Conservation (phyloP, 2,797 vertebrate genomes). For the Phaenicophaeus curvirostris region DNA sequence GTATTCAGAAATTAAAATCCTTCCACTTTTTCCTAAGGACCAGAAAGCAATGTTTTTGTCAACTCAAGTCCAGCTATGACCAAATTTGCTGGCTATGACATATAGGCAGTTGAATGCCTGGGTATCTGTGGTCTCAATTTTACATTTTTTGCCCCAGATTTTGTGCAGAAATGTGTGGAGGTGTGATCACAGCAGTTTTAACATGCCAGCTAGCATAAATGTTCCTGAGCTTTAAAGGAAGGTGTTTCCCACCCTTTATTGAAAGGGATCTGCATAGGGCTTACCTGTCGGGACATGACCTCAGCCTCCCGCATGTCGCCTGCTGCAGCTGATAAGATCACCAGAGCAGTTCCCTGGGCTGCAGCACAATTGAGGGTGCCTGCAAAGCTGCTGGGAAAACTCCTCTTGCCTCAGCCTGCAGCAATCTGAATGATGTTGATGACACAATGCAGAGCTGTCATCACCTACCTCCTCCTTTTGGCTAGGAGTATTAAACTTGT, state of each 20-base stretch:
- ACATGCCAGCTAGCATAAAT: neutral
- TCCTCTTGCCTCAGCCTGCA: neutral
- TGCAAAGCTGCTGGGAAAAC: neutral
- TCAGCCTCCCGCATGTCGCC: neutral
- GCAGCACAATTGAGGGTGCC: accelerated
- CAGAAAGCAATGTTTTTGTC: neutral
- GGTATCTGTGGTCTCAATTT: neutral
- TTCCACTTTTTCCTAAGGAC: neutral
- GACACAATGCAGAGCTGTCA: neutral
- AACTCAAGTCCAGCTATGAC: neutral
- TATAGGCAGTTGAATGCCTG: neutral
- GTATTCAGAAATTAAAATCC: neutral
- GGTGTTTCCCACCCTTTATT: neutral
- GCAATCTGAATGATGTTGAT: neutral
- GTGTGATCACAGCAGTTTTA: neutral
- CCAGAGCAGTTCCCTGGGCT: neutral
- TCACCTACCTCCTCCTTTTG: neutral
- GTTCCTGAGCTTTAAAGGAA: neutral
- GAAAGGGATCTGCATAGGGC: neutral
- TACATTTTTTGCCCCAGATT: neutral
- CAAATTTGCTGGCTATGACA: neutral
- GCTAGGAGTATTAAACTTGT: neutral
- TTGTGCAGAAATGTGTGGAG: neutral
- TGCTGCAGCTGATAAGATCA: neutral
- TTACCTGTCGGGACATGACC: neutral